These are phyloP conservation scores for Hirudo medicinalis DNA, from an alignment of 1,140 invertebrate species.

Conservation along the genomic window DNA sequence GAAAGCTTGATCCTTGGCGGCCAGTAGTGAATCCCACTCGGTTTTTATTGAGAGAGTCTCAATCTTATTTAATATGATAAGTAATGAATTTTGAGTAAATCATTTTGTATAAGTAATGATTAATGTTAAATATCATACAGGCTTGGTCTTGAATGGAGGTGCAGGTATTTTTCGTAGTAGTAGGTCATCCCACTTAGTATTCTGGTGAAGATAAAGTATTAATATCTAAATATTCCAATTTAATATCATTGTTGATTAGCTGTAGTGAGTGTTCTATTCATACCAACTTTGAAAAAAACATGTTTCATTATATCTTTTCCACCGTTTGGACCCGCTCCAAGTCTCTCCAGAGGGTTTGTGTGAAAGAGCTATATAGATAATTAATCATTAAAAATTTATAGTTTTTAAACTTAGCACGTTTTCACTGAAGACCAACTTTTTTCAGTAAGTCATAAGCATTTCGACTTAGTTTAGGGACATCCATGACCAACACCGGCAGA, in stretches of 20 bases:
- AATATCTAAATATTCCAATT: not conserved
- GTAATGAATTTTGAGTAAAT: too few species aligned
- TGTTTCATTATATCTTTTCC: slow-evolving; percentile 3
- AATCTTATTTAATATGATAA: too few species aligned
- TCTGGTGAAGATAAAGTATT: not conserved
- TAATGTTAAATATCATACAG: not conserved
- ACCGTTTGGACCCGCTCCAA: slow-evolving; percentile 1
- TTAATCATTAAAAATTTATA: slow-evolving; percentile 1
- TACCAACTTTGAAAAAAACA: not conserved
- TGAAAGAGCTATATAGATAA: not conserved
- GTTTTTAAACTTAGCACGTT: not conserved
- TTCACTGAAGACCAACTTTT: not conserved
- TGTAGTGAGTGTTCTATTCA: not conserved
- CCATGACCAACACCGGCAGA: not conserved
- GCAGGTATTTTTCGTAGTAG: not conserved
- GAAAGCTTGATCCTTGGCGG: too few species aligned
- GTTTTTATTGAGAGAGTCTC: too few species aligned
- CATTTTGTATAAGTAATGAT: too few species aligned
- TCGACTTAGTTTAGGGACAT: not conserved
- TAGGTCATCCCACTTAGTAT: not conserved
- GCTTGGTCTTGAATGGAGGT: slow-evolving; percentile 3
- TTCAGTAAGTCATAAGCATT: slow-evolving; percentile 3
- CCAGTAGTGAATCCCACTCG: too few species aligned
- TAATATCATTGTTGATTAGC: not conserved
- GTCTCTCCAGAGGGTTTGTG: slow-evolving; percentile 4